These are phyloP conservation scores for Nymphalis polychloros DNA, from an alignment of 2,888 invertebrate genomes.

Conservation along the genomic window DNA sequence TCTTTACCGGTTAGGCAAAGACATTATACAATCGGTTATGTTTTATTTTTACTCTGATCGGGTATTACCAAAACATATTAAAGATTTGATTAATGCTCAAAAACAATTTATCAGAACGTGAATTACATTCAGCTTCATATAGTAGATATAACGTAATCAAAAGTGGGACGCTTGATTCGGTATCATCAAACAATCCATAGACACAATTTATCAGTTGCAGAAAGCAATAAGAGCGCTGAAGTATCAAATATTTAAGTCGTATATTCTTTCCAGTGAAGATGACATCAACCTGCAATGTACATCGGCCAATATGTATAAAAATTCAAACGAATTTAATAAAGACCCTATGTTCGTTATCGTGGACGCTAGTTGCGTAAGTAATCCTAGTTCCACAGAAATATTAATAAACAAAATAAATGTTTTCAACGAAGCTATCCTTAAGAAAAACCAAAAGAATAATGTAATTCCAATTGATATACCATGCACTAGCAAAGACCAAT, in stretches of 20 bases:
- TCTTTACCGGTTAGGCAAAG: constrained; percentile 57
- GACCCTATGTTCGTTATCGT: constrained; percentile 56
- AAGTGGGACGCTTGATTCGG: constrained; percentile 29
- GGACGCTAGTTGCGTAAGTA: constrained; percentile 52
- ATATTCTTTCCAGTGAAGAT: constrained; percentile 62
- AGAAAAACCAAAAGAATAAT: constrained; percentile 44
- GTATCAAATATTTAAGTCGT: constrained; percentile 49
- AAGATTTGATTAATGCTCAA: constrained; percentile 58
- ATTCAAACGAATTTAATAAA: constrained; percentile 44
- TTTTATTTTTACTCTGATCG: constrained; percentile 54
- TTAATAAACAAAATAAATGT: constrained; percentile 45
- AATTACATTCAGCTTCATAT: constrained; percentile 51
- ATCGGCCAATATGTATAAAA: constrained; percentile 42
- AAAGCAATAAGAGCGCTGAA: constrained; percentile 41
- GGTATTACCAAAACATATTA: constrained; percentile 59
- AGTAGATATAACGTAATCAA: constrained; percentile 57
- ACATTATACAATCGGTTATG: constrained; percentile 53
- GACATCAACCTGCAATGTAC: constrained; percentile 47
- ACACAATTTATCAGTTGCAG: constrained; percentile 56
- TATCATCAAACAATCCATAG: constrained; percentile 46
- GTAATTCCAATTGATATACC: constrained; percentile 47
- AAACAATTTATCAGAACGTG: constrained; percentile 50
- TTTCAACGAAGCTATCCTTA: constrained; percentile 41
- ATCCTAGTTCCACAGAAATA: constrained; percentile 53
- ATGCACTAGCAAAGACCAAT: constrained; percentile 52